Evolutionary conservation across 2,113 vertebrate species (phyloP).

Genomic region (Syrrhaptes paradoxus): DNA sequence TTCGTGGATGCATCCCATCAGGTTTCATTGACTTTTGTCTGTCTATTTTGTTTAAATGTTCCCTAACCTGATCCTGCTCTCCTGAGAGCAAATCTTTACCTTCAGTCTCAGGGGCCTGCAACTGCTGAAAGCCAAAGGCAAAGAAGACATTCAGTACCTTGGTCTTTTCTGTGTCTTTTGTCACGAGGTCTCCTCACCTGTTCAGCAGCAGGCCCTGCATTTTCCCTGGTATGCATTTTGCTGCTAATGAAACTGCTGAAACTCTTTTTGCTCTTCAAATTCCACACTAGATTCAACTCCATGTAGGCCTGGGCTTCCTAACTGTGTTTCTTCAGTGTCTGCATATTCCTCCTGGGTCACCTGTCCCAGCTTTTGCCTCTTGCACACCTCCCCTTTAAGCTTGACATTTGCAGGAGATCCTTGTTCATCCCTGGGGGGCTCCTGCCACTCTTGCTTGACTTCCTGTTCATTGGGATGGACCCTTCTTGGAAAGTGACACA

Average conservation of each 20-base stretch:
- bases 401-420: neutral
- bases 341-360: neutral
- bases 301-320: neutral
- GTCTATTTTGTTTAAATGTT: neutral
- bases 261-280: neutral
- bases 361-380: neutral
- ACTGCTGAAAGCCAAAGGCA: neutral
- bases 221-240: neutral
- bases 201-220: neutral
- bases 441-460: neutral
- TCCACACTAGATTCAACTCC: neutral
- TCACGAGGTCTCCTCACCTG: neutral
- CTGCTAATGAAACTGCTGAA: neutral
- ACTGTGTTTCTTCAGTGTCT: neutral
- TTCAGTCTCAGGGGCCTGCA: neutral
- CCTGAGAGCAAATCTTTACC: neutral
- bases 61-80: neutral
- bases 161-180: neutral
- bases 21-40: neutral
- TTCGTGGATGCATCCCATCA: neutral
- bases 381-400: neutral
- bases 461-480: neutral
- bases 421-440: neutral
- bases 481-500: neutral
- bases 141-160: neutral